Evolutionary conservation across 2,113 vertebrate species (phyloP).

Genomic region (Chloroceryle aenea): DNA sequence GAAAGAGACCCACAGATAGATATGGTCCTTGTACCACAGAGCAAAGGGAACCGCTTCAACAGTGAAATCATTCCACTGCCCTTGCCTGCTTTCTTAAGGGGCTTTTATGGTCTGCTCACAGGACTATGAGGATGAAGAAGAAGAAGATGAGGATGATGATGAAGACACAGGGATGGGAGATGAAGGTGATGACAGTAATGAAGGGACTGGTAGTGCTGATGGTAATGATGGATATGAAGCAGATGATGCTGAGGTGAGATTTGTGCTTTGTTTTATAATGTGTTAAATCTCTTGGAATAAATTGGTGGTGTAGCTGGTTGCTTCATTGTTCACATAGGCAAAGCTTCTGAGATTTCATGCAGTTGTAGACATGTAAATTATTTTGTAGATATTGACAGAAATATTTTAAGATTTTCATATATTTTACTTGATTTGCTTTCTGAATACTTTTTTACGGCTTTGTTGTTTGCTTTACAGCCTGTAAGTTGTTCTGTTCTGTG

Average conservation of each 20-base stretch:
- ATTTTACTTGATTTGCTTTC: background rate
- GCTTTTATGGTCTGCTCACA: constrained; percentile 56
- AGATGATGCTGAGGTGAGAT: constrained; percentile 88
- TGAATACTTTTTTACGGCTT: background rate
- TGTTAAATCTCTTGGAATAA: background rate
- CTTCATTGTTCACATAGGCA: background rate
- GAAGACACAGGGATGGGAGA: constrained; percentile 92
- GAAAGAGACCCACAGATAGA: background rate
- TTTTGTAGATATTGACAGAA: background rate
- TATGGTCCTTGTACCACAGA: background rate
- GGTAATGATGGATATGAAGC: constrained; percentile 92
- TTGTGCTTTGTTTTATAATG: background rate
- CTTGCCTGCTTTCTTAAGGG: background rate
- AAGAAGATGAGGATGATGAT: constrained; percentile 92
- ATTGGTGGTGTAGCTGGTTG: background rate
- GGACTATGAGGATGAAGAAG: constrained; percentile 89
- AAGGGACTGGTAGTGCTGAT: constrained; percentile 88
- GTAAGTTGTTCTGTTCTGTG: background rate
- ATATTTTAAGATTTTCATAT: background rate
- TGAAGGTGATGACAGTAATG: constrained; percentile 94
- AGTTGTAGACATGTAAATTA: background rate
- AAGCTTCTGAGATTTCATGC: background rate
- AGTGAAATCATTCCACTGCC: background rate
- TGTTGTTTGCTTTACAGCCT: background rate
- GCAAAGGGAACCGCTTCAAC: background rate